These are phyloP conservation scores for Cylindroiulus punctatus DNA, from an alignment of 2,888 invertebrate genomes.

Conservation along the genomic window DNA sequence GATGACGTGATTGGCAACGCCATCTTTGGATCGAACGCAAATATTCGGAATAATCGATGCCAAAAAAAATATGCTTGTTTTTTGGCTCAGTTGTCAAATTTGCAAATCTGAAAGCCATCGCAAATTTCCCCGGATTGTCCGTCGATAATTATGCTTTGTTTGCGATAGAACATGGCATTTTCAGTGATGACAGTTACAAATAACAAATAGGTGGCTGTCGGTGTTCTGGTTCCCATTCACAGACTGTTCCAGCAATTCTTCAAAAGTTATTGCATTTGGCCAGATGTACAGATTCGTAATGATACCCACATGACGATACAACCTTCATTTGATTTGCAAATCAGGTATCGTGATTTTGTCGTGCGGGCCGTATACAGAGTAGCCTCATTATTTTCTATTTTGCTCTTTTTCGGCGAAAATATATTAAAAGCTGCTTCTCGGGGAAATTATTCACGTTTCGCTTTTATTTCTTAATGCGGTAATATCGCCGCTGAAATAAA, in stretches of 20 bases:
- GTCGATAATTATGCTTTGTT: neutral
- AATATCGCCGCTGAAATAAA: neutral
- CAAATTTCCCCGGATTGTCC: neutral
- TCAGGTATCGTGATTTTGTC: neutral
- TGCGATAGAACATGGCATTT: neutral
- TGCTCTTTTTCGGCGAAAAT: neutral
- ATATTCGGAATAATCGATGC: neutral
- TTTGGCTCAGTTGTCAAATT: neutral
- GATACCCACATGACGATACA: neutral
- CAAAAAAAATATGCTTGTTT: neutral
- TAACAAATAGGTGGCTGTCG: neutral
- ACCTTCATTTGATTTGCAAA: slow-evolving; percentile 1
- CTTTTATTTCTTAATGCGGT: slow-evolving; percentile 12
- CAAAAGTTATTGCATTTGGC: neutral
- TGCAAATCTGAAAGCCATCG: neutral
- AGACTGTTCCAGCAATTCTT: neutral
- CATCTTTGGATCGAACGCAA: neutral
- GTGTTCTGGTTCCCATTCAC: neutral
- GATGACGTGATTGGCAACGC: neutral
- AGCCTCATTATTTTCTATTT: slow-evolving; percentile 14
- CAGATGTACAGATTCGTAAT: neutral
- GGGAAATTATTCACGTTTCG: slow-evolving; percentile 10
- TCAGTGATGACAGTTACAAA: neutral
- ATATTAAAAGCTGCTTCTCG: slow-evolving; percentile 23
- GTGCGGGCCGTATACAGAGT: neutral